These are phyloP conservation scores for Ophraella communa DNA, from an alignment of 2,888 invertebrate species.

Conservation along the genomic window DNA sequence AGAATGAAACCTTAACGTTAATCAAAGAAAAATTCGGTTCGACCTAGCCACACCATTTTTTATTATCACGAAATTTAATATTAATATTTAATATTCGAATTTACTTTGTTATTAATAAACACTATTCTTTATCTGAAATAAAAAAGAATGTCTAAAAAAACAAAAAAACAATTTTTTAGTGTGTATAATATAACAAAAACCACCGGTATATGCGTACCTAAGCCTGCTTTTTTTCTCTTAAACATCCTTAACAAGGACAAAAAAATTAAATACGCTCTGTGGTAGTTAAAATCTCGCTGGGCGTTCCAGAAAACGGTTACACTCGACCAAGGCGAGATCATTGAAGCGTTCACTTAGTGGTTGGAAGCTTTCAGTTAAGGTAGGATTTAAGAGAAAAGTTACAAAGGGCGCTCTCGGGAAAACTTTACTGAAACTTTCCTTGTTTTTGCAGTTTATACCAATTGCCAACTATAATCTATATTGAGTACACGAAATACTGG, in stretches of 20 bases:
- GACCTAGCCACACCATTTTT: too few species aligned
- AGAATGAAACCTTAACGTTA: too few species aligned
- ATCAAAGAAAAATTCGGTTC: too few species aligned
- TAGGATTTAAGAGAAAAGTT: conserved; percentile 33
- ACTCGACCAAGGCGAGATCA: conserved; percentile 26
- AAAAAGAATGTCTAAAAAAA: too few species aligned
- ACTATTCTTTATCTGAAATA: too few species aligned
- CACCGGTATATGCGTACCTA: too few species aligned
- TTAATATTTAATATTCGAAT: too few species aligned
- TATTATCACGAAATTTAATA: too few species aligned
- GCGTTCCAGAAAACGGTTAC: conserved; percentile 17
- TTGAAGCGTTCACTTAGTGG: conserved; percentile 28
- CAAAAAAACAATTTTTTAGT: too few species aligned
- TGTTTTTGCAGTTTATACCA: conserved; percentile 35
- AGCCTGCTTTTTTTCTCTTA: too few species aligned
- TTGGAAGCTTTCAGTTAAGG: conserved; percentile 32
- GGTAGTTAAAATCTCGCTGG: conserved; percentile 1
- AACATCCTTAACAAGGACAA: neutral
- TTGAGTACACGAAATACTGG: conserved; percentile 37
- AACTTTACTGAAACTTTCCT: conserved; percentile 37
- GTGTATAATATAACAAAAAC: too few species aligned
- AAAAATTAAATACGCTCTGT: neutral
- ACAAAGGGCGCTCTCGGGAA: conserved; percentile 24
- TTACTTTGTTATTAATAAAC: too few species aligned
- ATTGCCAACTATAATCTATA: conserved; percentile 37